Evolutionary conservation across 1,140 invertebrate genomes (phyloP).

Genomic region (Drosophila pandora): DNA sequence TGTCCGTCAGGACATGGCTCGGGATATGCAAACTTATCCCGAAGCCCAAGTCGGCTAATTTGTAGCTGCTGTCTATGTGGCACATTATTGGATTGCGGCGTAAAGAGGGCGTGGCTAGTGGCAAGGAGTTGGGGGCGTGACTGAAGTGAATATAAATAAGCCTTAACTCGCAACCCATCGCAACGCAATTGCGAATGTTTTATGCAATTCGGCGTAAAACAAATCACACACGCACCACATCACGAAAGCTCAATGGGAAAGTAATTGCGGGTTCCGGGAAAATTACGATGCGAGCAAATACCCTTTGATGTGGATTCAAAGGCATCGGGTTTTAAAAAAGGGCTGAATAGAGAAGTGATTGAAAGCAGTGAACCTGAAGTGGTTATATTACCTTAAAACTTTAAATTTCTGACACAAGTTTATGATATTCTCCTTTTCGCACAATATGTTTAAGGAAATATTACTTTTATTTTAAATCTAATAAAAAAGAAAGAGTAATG

Average conservation of each 20-base stretch:
- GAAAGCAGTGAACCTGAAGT: no score
- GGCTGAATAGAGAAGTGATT: neutral
- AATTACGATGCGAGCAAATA: slow-evolving; percentile 36
- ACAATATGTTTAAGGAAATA: neutral
- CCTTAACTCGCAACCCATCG: slow-evolving; percentile 50
- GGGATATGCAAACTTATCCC: slow-evolving; percentile 53
- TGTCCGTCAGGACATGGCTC: slow-evolving; percentile 15
- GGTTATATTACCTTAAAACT: neutral
- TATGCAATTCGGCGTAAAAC: slow-evolving; percentile 76
- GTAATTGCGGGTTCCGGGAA: slow-evolving; percentile 43
- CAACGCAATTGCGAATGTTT: slow-evolving; percentile 57
- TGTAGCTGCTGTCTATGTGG: slow-evolving; percentile 52
- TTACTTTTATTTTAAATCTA: neutral
- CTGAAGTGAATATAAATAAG: slow-evolving; percentile 53
- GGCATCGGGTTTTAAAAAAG: neutral
- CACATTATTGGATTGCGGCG: slow-evolving; percentile 66
- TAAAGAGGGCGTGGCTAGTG: slow-evolving; percentile 11
- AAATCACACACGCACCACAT: slow-evolving; percentile 61
- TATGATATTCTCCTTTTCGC: neutral
- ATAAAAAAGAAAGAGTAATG: slow-evolving; percentile 14
- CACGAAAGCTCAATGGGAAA: slow-evolving; percentile 49
- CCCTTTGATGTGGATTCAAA: slow-evolving; percentile 21
- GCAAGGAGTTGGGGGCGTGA: slow-evolving; percentile 5
- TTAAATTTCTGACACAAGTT: neutral
- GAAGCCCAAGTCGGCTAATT: slow-evolving; percentile 59